Base-by-base conservation (phyloP, 2,113 vertebrate genomes). In the Chloropsis hardwickii region DNA sequence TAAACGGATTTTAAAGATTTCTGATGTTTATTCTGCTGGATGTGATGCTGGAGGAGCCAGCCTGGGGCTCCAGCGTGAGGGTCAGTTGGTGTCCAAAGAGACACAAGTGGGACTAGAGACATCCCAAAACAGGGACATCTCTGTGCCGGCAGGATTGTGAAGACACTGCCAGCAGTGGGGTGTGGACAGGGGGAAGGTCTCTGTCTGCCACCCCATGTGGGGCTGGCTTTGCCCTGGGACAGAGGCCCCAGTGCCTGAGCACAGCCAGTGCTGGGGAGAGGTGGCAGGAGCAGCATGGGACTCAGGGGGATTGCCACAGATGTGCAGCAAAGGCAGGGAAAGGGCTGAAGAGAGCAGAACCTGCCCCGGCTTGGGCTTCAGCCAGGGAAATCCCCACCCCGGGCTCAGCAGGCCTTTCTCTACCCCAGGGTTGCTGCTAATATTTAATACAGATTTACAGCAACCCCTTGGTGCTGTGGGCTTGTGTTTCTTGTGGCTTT, bases 91-190 rank as follows among this genome's bases (percentile, higher is more conserved):
- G 4, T 14, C 53, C 7, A 2, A 54, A n/a, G 28, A 33, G 19
- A 0, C 9, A 56, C 44, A 67, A 67, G 19, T 64, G 67, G 7
- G 40, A 16, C 10, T 15, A 9, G 37, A 35, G 40, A 60, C 14
- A 19, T 33, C 27, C 66, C 4, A 0, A 61, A 73, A 5, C 1
- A 29, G 21, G 66, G 14, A 47, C 16, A 15, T 7, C 11, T 27
- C 23, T 22, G 10, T 14, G 13, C 4, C 39, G 53, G 29, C 23
- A 72, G 33, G 18, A 35, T 5, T 8, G 35, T 47, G 12, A 72
- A 60, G 48, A 39, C 21, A 9, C 5, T 0, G 0, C 25, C 24
- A 22, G 22, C 21, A 10, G 23, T 4, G 7, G 28, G n/a, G 11
- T 45, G 31, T 11, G 31, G n/a, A 45, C 39, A 61, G 19, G 28